Evolutionary conservation across 1,140 invertebrate species (phyloP), one percentile per base, ranked within the genome.

Genomic region (Melitaea cinxia): DNA sequence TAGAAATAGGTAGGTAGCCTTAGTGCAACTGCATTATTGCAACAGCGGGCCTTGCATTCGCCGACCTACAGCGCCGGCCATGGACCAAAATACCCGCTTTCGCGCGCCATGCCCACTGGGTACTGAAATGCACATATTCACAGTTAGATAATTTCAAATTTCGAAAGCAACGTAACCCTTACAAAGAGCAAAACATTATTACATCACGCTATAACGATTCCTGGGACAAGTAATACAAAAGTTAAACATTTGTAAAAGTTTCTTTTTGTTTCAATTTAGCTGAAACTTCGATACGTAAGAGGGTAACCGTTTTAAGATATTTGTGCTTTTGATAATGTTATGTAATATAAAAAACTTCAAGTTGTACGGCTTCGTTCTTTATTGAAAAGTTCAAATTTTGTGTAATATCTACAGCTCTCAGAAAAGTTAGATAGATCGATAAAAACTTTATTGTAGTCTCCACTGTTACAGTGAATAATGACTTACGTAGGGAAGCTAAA

Each of bases 11-110:
- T 70, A 69, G 74, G 75, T 75, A 73, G 73, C 78, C 79, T 78
- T 79, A 79, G 73, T 82, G 81, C 78, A 83, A 85, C 75, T 80
- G 80, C 82, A 77, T 73, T 77, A 72, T 87, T 88, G 85, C 85
- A 81, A 85, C 82, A 85, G 70, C 73, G 72, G 80, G 83, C 85
- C 85, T 88, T 88, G 85, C 83, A 82, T 81, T 88, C 85, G 85
- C 85, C 81, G 78, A 81, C 76, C 78, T 75, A 78, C 78, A 55
- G 68, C 75, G 77, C 63, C 73, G 85, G 77, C 85, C 85, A 78
- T 88, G 85, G 83, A 86, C 85, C 78, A 65, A 83, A 85, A 88
- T 85, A 83, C 78, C 64, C 79, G 77, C 83, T 88, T 88, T 85
- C 82, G 78, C 77, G 71, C 65, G 67, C 59, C 68, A 54, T 67